Percentiles rank a stretch among this genome's conserved stretches.
Evolutionary conservation across 2,797 vertebrate species (phyloP).

Genomic region (Gadopsis marmoratus): DNA sequence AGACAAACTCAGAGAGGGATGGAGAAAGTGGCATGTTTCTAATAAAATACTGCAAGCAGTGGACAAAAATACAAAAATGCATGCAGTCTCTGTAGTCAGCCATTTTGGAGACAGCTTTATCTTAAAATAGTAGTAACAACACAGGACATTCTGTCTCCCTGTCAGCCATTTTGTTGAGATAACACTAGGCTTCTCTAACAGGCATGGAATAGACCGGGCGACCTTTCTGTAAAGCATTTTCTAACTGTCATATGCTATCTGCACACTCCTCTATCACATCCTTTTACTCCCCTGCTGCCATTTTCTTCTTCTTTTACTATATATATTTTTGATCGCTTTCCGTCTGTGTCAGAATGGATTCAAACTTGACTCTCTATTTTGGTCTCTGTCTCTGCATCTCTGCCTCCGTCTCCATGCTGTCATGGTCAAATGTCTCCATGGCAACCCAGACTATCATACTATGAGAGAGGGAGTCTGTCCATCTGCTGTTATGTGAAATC

Average conservation of each 20-base stretch:
- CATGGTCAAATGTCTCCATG: slow-evolving; percentile 70
- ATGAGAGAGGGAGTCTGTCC: slow-evolving; percentile 49
- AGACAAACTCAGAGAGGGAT: not conserved
- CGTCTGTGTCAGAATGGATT: slow-evolving; percentile 43
- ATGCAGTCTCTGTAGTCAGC: slow-evolving; percentile 34
- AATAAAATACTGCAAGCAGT: slow-evolving; percentile 9
- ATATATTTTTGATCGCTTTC: slow-evolving; percentile 25
- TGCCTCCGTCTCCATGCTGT: slow-evolving; percentile 34
- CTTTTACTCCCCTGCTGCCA: slow-evolving; percentile 21
- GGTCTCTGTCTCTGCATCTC: slow-evolving; percentile 26
- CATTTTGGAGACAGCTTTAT: slow-evolving; percentile 71
- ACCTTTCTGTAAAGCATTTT: slow-evolving; percentile 56
- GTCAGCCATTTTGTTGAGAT: slow-evolving; percentile 72
- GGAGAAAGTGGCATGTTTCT: not conserved
- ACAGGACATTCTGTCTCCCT: slow-evolving; percentile 51
- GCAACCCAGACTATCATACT: slow-evolving; percentile 57
- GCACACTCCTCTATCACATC: slow-evolving; percentile 52
- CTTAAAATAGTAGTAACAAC: slow-evolving; percentile 72
- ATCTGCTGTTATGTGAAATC: slow-evolving; percentile 40
- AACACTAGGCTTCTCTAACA: slow-evolving; percentile 56
- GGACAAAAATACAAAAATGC: slow-evolving; percentile 5
- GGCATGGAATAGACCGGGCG: slow-evolving; percentile 38
- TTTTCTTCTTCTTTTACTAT: slow-evolving; percentile 25
- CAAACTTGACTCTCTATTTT: slow-evolving; percentile 42
- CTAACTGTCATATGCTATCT: slow-evolving; percentile 64